Conservation (phyloP, 2,113 vertebrate genomes). For the Elanoides forficatus region DNA sequence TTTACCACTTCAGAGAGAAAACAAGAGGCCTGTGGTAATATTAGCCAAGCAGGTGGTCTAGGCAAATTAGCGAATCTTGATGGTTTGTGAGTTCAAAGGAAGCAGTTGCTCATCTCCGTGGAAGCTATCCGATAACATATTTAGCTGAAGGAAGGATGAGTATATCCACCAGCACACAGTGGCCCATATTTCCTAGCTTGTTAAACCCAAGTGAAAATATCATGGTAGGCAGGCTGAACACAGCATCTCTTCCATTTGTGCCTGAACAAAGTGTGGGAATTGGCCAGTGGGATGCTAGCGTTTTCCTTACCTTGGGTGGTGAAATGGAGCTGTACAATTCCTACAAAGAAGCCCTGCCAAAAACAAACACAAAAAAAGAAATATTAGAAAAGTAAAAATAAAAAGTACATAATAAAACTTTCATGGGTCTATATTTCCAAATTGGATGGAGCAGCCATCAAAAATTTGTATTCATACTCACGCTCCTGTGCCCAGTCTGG, state of each 20-base stretch:
- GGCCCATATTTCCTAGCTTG: conserved; percentile 5
- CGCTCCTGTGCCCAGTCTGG: neutral
- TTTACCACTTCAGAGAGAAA: neutral
- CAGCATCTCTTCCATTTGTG: neutral
- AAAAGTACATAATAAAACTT: neutral
- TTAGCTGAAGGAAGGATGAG: neutral
- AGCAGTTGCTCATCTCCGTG: neutral
- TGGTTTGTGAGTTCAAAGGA: neutral
- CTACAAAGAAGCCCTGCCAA: neutral
- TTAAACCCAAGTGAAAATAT: conserved; percentile 19
- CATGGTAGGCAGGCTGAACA: neutral
- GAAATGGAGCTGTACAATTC: neutral
- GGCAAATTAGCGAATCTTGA: neutral
- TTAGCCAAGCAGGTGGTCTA: neutral
- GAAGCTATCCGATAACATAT: neutral
- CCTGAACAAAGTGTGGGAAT: neutral
- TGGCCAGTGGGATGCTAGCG: neutral
- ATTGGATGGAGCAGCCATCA: neutral
- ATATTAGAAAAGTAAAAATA: neutral
- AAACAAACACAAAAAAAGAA: neutral
- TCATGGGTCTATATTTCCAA: neutral
- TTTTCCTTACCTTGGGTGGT: neutral
- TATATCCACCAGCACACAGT: neutral
- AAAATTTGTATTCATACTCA: neutral
- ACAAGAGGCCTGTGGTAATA: neutral